Base-by-base conservation (phyloP, 2,113 vertebrate species). In the Hemiscyllium ocellatum region DNA sequence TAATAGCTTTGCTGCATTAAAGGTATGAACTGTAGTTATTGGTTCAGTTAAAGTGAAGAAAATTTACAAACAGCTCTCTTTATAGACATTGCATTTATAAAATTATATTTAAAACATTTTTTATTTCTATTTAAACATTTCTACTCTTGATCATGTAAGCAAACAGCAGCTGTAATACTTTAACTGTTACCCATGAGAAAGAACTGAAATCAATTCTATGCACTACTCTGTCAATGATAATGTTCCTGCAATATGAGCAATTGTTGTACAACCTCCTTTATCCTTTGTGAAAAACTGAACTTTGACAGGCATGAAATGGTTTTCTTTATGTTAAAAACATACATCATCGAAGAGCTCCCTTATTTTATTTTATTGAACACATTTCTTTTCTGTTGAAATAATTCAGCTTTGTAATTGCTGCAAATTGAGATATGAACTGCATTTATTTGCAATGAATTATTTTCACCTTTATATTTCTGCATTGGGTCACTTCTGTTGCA, bases 241-340 rank as follows among this genome's bases (percentile, higher is more conserved):
- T 95, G 37, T 72, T 95, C 47, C 37, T 95, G 69, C 94, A 95
- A 7, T 50, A 95, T 24, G 68, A 94, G 37, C 66, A 94, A 68
- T 29, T 10, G 24, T 72, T 33, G 42, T 95, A 72, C 26, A 95
- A 33, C 68, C 94, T 37, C 47, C 69, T 70, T 72, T 95, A 52
- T 76, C 42, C 68, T 95, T 95, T 95, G 94, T 95, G 94, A 72
- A 52, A 72, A 95, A 72, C 47, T 69, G 66, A 72, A 47, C 94
- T n/a, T 69, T 95, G 69, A 26, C 22, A 52, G 50, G 69, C 24
- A 76, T 95, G 69, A 95, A 72, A 50, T 52, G 24, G 68, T 95
- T 95, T 19, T 72, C 37, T 29, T 72, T 29, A 52, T 52, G 72
- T 95, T 52, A 72, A 76, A 95, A 52, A 47, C 52, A 52, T 76